A percentile compares a stretch with the other conserved stretches of the same genome.
Conservation (phyloP, 2,888 invertebrate species). For the Eremobia ochroleuca region DNA sequence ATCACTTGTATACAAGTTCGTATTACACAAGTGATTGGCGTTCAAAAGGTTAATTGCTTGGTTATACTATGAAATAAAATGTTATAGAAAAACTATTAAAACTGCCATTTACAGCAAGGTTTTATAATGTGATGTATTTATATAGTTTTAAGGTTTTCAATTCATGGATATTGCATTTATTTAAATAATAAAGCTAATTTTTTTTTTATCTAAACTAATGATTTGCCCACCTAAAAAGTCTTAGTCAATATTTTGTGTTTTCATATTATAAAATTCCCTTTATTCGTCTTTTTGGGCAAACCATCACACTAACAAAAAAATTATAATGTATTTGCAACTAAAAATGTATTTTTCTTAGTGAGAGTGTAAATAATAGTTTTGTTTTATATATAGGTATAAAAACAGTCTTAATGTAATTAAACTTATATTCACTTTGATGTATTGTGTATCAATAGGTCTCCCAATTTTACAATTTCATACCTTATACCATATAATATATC, state of each 20-base stretch:
- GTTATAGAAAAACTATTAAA: slow-evolving; percentile 13
- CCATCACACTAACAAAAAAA: slow-evolving; percentile 8
- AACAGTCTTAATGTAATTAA: slow-evolving; percentile 38
- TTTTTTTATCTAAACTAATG: slow-evolving; percentile 5
- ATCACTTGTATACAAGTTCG: too few relatives aligned
- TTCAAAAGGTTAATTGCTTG: too few relatives aligned
- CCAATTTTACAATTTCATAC: slow-evolving; percentile 2
- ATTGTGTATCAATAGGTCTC: slow-evolving; percentile 33
- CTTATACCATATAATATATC: background rate
- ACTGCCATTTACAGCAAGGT: slow-evolving; percentile 50
- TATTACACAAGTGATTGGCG: too few relatives aligned
- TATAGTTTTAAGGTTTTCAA: slow-evolving; percentile 24
- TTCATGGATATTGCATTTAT: slow-evolving; percentile 48
- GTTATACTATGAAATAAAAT: slow-evolving; percentile 17
- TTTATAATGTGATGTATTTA: slow-evolving; percentile 36
- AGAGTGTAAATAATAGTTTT: slow-evolving; percentile 30
- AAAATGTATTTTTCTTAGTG: slow-evolving; percentile 9
- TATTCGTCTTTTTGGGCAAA: slow-evolving; percentile 27
- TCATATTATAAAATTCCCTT: slow-evolving; percentile 10
- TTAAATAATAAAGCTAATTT: slow-evolving; percentile 1
- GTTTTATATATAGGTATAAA: slow-evolving; percentile 16
- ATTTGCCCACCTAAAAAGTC: slow-evolving; percentile 21
- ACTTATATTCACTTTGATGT: slow-evolving; percentile 42
- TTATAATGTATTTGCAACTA: slow-evolving; percentile 32
- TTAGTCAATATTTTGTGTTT: slow-evolving; percentile 22